Base-by-base conservation (phyloP, 2,113 vertebrate genomes). In the Nannobrachium achirus region DNA sequence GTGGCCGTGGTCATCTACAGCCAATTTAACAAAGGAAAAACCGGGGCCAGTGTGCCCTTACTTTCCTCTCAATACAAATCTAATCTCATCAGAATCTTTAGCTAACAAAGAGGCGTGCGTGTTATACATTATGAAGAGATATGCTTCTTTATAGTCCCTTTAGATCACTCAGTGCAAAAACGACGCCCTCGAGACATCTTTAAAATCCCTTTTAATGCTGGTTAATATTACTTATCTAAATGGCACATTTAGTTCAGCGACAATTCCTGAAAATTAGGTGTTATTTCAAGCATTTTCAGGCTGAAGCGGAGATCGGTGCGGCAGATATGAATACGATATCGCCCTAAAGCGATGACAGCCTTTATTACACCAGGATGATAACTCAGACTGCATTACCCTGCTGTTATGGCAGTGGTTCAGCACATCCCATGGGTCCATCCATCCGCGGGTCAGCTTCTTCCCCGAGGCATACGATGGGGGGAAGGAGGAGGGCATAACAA, bases 31-130 rank as follows among this genome's bases (percentile, higher is more conserved):
- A 7, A 19, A 15, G 49, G 6, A 1, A n/a, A 68, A 5, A 33
- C 39, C 50, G n/a, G 11, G 18, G 16, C 62, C 10, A 11, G 25
- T 9, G 14, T 25, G 19, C 40, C 20, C 25, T 33, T 33, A 33
- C 25, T 2, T 64, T 71, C 55, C 19, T 64, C 56, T 57, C 50
- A 70, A n/a, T n/a, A n/a, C n/a, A n/a, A n/a, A n/a, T n/a, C n/a
- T n/a, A n/a, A 64, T 45, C 56, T 56, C 19, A 16, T 38, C 6
- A 44, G 53, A 57, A 71, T 68, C 53, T 8, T 45, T 40, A 52
- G 42, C 68, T 41, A 73, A 78, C 56, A 58, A 33, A 0, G 8
- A 58, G 6, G 16, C 49, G 1, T 7, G 46, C 46, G 44, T 49
- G n/a, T 46, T 0, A 7, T 6, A 60, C 66, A 59, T 64, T 39